Conservation (phyloP, 2,888 invertebrate species). For the Cheilosia urbana region DNA sequence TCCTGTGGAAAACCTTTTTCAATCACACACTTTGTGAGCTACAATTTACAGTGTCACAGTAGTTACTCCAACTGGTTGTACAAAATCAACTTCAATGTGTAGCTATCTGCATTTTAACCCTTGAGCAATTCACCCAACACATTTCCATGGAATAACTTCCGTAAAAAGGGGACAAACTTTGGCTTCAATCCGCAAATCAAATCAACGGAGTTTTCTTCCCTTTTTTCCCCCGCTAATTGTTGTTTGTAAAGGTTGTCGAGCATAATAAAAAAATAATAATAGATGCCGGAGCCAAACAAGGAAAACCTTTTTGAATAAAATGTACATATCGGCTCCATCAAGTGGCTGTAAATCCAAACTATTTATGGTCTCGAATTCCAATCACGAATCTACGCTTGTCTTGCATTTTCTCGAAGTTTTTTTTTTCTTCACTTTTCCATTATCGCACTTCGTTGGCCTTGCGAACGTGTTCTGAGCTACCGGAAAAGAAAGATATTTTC, state of each 20-base stretch:
- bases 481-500: background rate
- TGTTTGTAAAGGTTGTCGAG: background rate
- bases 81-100: background rate
- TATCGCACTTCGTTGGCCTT: slow-evolving; percentile 66
- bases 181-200: slow-evolving; percentile 44
- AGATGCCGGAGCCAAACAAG: slow-evolving; percentile 3
- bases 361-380: slow-evolving; percentile 62
- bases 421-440: slow-evolving; percentile 51
- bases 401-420: slow-evolving; percentile 63
- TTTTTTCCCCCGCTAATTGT: slow-evolving; percentile 8
- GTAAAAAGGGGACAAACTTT: background rate
- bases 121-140: slow-evolving; percentile 23
- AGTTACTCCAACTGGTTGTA: too few species aligned
- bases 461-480: slow-evolving; percentile 47
- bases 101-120: slow-evolving; percentile 9
- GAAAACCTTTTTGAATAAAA: slow-evolving; percentile 28
- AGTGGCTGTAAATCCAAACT: slow-evolving; percentile 40
- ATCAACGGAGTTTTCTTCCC: slow-evolving; percentile 22
- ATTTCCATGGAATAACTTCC: background rate
- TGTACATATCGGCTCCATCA: background rate
- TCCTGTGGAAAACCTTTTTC: too few species aligned
- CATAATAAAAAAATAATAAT: background rate
- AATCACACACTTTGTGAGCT: too few species aligned
- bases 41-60: too few species aligned
- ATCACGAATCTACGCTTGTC: slow-evolving; percentile 69